phyloP scores from a whole-genome alignment of 2,113 vertebrate species.

The Balaeniceps rex region DNA sequence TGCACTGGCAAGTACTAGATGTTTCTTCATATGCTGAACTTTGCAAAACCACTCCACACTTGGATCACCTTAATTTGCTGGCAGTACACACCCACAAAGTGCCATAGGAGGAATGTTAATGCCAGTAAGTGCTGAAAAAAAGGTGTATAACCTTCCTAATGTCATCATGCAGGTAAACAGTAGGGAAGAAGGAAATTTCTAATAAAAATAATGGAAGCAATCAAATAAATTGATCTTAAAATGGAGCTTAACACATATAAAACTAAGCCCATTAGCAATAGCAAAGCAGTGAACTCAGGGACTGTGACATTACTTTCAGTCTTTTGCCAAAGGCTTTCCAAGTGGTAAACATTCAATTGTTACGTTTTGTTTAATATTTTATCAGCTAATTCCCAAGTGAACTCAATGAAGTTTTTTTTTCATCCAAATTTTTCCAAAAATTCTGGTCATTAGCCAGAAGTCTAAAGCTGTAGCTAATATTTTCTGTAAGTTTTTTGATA shows the following conservation, averaged over 20 bases:
- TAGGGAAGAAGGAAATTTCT: not conserved
- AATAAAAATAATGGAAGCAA: not conserved
- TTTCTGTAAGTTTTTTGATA: not conserved
- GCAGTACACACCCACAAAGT: not conserved
- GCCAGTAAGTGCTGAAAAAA: not conserved
- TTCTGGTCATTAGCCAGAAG: not conserved
- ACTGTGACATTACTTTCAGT: not conserved
- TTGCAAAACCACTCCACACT: not conserved
- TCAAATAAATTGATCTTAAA: not conserved
- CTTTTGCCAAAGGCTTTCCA: not conserved
- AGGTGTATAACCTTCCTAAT: not conserved
- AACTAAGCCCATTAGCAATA: not conserved
- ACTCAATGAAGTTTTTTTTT: not conserved
- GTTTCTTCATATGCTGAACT: not conserved
- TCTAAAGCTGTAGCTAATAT: not conserved
- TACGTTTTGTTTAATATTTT: not conserved
- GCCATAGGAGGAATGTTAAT: not conserved
- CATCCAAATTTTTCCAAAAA: not conserved
- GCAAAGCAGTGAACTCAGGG: not conserved
- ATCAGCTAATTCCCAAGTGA: not conserved
- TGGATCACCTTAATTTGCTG: not conserved
- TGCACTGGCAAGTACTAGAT: not conserved
- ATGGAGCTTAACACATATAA: not conserved
- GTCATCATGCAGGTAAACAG: not conserved
- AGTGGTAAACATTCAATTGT: not conserved